Percentiles rank a stretch among this genome's conserved stretches.
phyloP scores from a whole-genome alignment of 2,797 vertebrate species.

The Onychomys torridus region DNA sequence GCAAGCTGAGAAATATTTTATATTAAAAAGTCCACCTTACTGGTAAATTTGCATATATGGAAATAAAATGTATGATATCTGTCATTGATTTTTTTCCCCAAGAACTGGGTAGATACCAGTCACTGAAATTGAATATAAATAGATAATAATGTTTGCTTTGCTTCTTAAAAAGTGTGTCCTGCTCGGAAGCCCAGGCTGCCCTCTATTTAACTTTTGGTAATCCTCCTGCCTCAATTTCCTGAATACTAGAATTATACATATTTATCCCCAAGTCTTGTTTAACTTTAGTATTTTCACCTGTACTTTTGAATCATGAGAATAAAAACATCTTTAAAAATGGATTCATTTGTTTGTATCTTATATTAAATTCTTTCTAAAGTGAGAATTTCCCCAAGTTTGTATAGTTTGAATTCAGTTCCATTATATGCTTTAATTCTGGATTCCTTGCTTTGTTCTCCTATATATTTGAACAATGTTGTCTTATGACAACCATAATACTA shows the following conservation, averaged over 20 bases:
- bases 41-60: not conserved
- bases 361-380: not conserved
- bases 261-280: not conserved
- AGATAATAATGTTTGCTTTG: not conserved
- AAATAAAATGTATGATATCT: not conserved
- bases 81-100: not conserved
- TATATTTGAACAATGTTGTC: not conserved
- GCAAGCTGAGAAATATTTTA: not conserved
- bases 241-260: not conserved
- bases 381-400: not conserved
- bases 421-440: constrained; percentile 14
- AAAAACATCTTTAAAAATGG: not conserved
- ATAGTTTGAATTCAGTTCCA: not conserved
- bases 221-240: not conserved
- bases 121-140: not conserved
- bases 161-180: not conserved
- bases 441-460: not conserved
- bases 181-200: not conserved
- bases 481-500: not conserved
- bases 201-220: not conserved
- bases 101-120: not conserved
- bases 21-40: not conserved
- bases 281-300: not conserved
- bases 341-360: not conserved
- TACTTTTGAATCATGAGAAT: not conserved